Base-by-base conservation (phyloP, 1,140 invertebrate genomes). In the Diplogasteroides magnus region DNA sequence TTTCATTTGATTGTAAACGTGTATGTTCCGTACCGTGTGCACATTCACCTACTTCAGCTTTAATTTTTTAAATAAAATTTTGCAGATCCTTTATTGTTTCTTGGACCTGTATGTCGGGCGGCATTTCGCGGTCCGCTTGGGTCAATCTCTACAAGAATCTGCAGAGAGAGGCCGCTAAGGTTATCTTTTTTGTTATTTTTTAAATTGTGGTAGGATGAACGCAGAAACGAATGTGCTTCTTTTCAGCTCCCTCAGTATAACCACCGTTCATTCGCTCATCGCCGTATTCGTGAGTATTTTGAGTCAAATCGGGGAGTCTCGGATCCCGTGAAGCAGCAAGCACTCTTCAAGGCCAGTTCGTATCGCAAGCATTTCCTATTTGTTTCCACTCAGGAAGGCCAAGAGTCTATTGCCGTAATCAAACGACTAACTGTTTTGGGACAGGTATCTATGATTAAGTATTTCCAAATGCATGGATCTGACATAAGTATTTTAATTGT, bases 161-260 rank as follows among this genome's bases (percentile, higher is more conserved):
- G 25, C 69, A 70, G 61, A 56, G 71, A 19, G 73, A 69, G 27
- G 66, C 69, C 57, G 65, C 27, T 26, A 65, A 74, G 37, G 73
- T 74, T 0, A 37, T 55, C 63, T 15, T 61, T 72, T 58, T 2
- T 29, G 25, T 25, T 48, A 31, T 64, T 37, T 48, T 25, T 0
- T 2, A 19, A 37, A 13, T 1, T 55, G 32, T 11, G 28, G 59
- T 2, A 13, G 25, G 64, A 64, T 31, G 15, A 31, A 61, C 6
- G 2, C 11, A n/a, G 6, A 60, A 2, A 23, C 23, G 19, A 26
- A 19, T 37, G 31, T 26, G 13, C 31, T 48, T 13, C 13, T 61
- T 67, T 64, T 74, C 69, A 78, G 77, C 77, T 78, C 59, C 72
- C 74, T 13, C 75, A 78, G 64, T 78, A 75, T 70, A 77, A 73